Evolutionary conservation across 2,888 invertebrate species (phyloP), one percentile per base, ranked within the genome.

Genomic region (Caenorhabditis sp.): DNA sequence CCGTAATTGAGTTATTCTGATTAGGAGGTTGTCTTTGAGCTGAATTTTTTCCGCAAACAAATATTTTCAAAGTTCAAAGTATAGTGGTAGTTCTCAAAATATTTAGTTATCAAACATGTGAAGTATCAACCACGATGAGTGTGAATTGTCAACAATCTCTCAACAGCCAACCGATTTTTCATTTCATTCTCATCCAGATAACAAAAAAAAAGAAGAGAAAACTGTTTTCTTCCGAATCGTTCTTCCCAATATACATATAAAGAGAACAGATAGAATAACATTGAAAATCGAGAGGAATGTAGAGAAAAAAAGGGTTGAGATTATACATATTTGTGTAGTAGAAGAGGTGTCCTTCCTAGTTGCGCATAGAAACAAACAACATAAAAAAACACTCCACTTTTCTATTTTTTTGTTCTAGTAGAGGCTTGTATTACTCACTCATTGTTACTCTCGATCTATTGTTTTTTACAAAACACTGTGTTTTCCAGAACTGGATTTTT

Each of bases 331-430:
- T 17, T 43, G 17, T 43, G 17, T 43, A 43, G 12, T 43, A 31
- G 54, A 12, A 54, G 58, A 59, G 64, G 64, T 61, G 53, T 36
- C 55, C 51, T 60, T 36, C 55, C 51, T 60, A 24, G 65, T 55
- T 70, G 65, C 65, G 65, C 69, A 66, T 62, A 66, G 69, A 70
- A 70, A 70, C 69, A 70, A 65, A 70, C 66, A 65, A 70, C 69
- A 70, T 65, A 70, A 62, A 65, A 54, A 51, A 65, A 65, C 65
- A 37, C 65, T 57, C 57, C 65, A 62, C 69, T 19, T 23, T 54
- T 54, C 14, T 54, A 17, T 19, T 54, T 23, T 26, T 23, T 54
- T 12, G 24, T 17, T 54, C 53, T 10, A 8, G 54, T 6, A 8
- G n/a, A 5, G 4, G 8, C 23, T 19, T 19, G 3, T 54, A 23